Conservation (phyloP, 2,113 vertebrate genomes). For the Petroica traversi region DNA sequence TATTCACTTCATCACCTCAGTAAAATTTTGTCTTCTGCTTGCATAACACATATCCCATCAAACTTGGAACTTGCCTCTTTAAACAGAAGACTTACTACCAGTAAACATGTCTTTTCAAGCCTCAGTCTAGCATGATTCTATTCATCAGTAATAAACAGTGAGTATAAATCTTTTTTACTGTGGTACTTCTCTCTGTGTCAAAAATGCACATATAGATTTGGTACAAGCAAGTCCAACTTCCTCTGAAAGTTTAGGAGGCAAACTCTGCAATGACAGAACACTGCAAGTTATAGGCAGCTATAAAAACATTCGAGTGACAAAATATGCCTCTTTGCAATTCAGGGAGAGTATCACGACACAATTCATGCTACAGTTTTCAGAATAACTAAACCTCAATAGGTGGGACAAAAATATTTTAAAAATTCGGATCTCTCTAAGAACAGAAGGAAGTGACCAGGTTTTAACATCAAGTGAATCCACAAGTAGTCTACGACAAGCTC, state of each 20-base stretch:
- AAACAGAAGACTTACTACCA: background rate
- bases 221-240: background rate
- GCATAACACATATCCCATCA: background rate
- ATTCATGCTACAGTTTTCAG: background rate
- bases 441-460: background rate
- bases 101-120: slow-evolving; percentile 6
- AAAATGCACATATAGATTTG: background rate
- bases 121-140: background rate
- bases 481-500: background rate
- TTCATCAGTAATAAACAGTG: slow-evolving; percentile 38
- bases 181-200: background rate
- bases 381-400: background rate
- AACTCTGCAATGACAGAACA: slow-evolving; percentile 13
- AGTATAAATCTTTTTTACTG: slow-evolving; percentile 34
- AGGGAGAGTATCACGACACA: background rate
- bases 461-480: background rate
- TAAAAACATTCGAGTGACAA: slow-evolving; percentile 30
- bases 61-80: background rate
- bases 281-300: background rate
- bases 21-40: slow-evolving; percentile 27
- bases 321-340: slow-evolving; percentile 29
- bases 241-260: slow-evolving; percentile 28
- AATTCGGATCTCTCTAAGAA: background rate
- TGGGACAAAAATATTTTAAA: background rate
- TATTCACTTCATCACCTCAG: background rate